Evolutionary conservation across 2,113 vertebrate species (phyloP).

Genomic region (Zosterops lateralis): DNA sequence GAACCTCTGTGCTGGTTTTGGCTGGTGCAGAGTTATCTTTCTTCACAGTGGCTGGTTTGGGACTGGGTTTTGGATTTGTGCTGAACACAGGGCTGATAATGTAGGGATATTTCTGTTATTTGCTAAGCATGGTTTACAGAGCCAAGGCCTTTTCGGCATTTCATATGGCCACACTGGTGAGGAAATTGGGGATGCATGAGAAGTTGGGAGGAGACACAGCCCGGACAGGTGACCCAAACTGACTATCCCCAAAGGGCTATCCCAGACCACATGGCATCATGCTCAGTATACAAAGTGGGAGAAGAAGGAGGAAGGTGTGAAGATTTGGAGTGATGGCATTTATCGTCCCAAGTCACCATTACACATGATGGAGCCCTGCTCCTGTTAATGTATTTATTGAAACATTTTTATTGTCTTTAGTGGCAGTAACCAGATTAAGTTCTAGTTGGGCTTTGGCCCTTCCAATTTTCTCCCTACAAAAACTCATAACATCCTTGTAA

Average conservation of each 20-base stretch:
- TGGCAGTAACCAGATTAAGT: not conserved
- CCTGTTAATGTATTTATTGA: not conserved
- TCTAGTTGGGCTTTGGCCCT: not conserved
- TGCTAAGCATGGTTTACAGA: not conserved
- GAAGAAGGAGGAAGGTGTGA: not conserved
- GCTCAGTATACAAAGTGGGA: not conserved
- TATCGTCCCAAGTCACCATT: not conserved
- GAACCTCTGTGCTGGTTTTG: not conserved
- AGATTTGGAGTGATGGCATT: not conserved
- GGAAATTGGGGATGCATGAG: not conserved
- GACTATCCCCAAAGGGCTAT: not conserved
- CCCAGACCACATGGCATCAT: not conserved
- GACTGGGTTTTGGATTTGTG: not conserved
- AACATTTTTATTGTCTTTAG: not conserved
- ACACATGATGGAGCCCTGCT: not conserved
- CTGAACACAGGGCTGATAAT: not conserved
- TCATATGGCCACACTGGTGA: not conserved
- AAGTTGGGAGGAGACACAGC: not conserved
- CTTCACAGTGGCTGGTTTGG: not conserved
- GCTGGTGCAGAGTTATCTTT: not conserved
- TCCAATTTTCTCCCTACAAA: not conserved
- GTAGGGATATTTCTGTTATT: not conserved
- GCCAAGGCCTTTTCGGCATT: not conserved
- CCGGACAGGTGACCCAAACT: not conserved
- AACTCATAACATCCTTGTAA: not conserved